A percentile compares a stretch with the other conserved stretches of the same genome.
Conservation (phyloP, 2,888 invertebrate species). For the Plemyria rubiginata region DNA sequence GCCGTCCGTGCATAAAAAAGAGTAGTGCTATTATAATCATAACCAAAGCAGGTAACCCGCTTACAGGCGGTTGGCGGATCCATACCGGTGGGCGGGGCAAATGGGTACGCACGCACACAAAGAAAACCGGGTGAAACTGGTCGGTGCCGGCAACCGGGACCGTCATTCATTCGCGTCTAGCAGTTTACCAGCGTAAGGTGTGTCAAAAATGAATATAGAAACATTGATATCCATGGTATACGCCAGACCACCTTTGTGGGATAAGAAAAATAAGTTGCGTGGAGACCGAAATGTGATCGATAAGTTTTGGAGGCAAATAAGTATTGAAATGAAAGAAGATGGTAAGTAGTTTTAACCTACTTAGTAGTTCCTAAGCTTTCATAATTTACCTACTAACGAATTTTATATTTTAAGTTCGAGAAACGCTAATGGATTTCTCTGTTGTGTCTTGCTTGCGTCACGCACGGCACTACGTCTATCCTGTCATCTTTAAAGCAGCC, state of each 20-base stretch:
- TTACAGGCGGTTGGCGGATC: conserved; percentile 22
- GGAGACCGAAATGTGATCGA: conserved; percentile 29
- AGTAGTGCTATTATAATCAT: conserved; percentile 4
- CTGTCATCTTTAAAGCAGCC: conserved; percentile 13
- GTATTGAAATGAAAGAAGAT: conserved; percentile 32
- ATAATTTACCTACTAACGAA: neutral
- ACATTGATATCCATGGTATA: conserved; percentile 27
- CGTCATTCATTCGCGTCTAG: conserved; percentile 20
- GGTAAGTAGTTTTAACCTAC: conserved; percentile 15
- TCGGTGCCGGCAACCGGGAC: conserved; percentile 30
- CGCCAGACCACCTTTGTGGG: conserved; percentile 27
- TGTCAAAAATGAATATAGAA: conserved; percentile 27
- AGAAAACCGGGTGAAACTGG: conserved; percentile 29
- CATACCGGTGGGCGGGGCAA: conserved; percentile 25
- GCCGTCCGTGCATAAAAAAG: conserved; percentile 11
- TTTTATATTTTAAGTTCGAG: neutral
- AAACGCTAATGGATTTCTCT: neutral
- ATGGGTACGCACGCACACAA: conserved; percentile 25
- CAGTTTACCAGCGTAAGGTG: conserved; percentile 25
- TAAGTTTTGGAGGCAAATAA: conserved; percentile 31
- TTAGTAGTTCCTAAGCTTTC: neutral
- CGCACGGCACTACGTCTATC: conserved; percentile 4
- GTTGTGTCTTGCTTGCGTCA: neutral
- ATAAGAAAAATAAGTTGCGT: conserved; percentile 25
- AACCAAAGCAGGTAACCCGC: conserved; percentile 25